These are phyloP conservation scores for Osmoderma eremita DNA, from an alignment of 2,888 invertebrate genomes.

Conservation along the genomic window DNA sequence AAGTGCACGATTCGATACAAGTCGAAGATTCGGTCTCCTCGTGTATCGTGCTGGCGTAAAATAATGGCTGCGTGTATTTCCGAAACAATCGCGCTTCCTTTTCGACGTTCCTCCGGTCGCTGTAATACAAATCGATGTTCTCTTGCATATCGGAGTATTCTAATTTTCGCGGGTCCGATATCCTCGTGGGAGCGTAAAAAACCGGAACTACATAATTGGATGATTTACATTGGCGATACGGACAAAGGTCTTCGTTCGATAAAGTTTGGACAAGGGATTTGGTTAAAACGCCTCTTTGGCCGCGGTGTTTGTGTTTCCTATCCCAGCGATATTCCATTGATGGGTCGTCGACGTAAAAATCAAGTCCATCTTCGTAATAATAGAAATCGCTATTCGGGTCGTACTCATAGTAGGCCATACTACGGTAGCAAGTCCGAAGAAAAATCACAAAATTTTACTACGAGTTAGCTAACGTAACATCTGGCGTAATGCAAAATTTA, in stretches of 20 bases:
- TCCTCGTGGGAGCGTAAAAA: constrained; percentile 28
- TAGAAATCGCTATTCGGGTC: constrained; percentile 37
- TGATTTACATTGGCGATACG: background rate
- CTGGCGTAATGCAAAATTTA: background rate
- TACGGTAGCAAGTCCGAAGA: background rate
- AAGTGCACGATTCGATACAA: constrained; percentile 5
- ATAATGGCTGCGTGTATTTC: constrained; percentile 3
- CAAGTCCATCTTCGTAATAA: constrained; percentile 30
- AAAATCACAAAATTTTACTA: constrained; percentile 5
- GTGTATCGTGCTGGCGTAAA: constrained; percentile 18
- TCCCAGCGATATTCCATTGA: constrained; percentile 8
- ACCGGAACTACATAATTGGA: constrained; percentile 32
- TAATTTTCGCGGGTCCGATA: constrained; percentile 18
- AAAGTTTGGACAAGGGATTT: background rate
- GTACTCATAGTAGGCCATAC: constrained; percentile 36
- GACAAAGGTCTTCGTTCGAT: background rate
- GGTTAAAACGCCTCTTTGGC: background rate
- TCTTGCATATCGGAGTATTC: background rate
- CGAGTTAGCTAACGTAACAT: background rate
- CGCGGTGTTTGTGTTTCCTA: background rate
- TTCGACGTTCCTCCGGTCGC: constrained; percentile 35
- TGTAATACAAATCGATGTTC: constrained; percentile 36
- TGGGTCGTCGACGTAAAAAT: constrained; percentile 22
- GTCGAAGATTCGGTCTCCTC: constrained; percentile 34
- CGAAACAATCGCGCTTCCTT: constrained; percentile 31